A percentile compares a stretch with the other conserved stretches of the same genome.
Evolutionary conservation across 2,888 invertebrate species (phyloP).

Genomic region (Aphidius colemani): DNA sequence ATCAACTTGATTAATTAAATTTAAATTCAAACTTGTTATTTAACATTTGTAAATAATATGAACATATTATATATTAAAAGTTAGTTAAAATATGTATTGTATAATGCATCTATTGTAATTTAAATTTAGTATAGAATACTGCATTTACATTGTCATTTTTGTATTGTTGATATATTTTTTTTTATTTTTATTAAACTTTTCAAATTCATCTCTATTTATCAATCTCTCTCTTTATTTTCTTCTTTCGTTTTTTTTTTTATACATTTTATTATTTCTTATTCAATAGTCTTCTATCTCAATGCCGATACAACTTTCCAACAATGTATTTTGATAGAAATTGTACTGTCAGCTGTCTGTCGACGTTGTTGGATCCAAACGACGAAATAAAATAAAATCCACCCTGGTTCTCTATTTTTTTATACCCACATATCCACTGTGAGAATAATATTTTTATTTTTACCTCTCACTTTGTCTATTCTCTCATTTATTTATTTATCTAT

Average conservation of each 20-base stretch:
- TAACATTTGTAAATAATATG: too few relatives aligned
- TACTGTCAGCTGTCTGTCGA: conserved; percentile 21
- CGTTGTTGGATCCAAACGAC: conserved; percentile 8
- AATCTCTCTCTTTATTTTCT: background rate
- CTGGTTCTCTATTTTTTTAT: background rate
- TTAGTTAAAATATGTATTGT: conserved; percentile 13
- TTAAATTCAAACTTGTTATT: too few relatives aligned
- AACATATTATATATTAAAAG: too few relatives aligned
- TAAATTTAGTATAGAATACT: too few relatives aligned
- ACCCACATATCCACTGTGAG: too few relatives aligned
- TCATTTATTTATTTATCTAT: too few relatives aligned
- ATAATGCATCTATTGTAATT: background rate
- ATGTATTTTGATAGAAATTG: conserved; percentile 25
- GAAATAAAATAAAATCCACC: background rate
- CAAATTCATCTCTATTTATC: conserved; percentile 2
- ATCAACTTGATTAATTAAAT: too few relatives aligned
- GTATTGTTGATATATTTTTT: background rate
- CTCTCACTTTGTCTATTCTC: too few relatives aligned
- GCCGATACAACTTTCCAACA: conserved; percentile 24
- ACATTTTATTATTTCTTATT: too few relatives aligned
- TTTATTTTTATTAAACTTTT: conserved; percentile 1
- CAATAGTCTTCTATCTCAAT: background rate
- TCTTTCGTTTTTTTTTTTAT: background rate
- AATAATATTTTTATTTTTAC: too few relatives aligned
- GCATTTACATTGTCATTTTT: too few relatives aligned